Percentiles rank a stretch among this genome's conserved stretches.
phyloP scores from a whole-genome alignment of 1,140 invertebrate species.

The Monochamus saltuarius region DNA sequence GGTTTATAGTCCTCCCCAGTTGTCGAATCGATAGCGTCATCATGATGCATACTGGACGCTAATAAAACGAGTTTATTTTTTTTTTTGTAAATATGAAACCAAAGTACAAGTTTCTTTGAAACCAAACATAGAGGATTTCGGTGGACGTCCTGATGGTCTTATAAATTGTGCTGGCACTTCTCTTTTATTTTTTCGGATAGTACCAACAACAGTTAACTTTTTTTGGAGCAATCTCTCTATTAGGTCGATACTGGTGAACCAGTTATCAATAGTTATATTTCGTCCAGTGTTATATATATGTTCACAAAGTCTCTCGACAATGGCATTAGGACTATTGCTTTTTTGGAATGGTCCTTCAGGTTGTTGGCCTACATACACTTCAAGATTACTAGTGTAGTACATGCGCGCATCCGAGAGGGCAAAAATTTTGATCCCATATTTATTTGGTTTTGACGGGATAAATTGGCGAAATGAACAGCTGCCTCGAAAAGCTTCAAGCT shows the following conservation, averaged over 20 bases:
- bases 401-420: no score
- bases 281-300: slow-evolving; percentile 11
- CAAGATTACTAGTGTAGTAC: no score
- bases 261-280: slow-evolving; percentile 35
- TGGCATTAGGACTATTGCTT: no score
- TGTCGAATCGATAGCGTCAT: slow-evolving; percentile 15
- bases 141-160: slow-evolving; percentile 35
- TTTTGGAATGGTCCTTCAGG: no score
- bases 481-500: no score
- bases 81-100: slow-evolving; percentile 11
- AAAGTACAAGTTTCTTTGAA: slow-evolving; percentile 17
- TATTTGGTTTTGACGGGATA: no score
- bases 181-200: slow-evolving; percentile 25
- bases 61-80: slow-evolving; percentile 21
- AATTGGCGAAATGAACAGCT: no score
- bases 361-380: no score
- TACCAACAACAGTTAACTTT: slow-evolving; percentile 18
- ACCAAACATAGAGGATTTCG: slow-evolving; percentile 10
- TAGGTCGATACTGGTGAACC: slow-evolving; percentile 37
- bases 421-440: no score
- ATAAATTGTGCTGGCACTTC: slow-evolving; percentile 11
- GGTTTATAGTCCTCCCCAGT: slow-evolving; percentile 14
- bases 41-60: slow-evolving; percentile 26
- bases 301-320: no score
- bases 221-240: slow-evolving; percentile 10